phyloP scores from a whole-genome alignment of 2,113 vertebrate genomes.

The Nyctereutes procyonoides region DNA sequence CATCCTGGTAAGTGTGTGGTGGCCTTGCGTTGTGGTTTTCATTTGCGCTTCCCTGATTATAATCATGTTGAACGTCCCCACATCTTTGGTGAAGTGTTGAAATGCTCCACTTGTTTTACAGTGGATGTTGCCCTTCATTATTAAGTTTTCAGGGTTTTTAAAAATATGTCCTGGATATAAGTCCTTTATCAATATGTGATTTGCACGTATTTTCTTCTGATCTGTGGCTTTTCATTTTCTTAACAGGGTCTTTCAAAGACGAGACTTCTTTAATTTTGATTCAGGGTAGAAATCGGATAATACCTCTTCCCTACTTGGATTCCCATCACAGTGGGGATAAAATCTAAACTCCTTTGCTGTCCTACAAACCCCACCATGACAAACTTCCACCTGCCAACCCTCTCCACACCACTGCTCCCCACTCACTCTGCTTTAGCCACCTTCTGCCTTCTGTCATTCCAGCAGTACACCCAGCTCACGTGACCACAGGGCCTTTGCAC shows the following conservation, averaged over 20 bases:
- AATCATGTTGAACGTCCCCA: too few species aligned
- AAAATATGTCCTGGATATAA: background rate
- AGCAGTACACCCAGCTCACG: accelerated
- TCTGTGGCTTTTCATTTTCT: background rate
- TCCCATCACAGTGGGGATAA: background rate
- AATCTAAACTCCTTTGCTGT: background rate
- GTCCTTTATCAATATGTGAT: background rate
- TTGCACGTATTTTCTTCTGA: background rate
- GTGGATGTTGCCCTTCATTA: background rate
- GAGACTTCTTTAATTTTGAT: background rate
- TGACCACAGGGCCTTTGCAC: background rate
- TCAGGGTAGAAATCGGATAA: background rate
- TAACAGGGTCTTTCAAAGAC: background rate
- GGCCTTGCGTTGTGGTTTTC: accelerated
- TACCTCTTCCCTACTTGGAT: background rate
- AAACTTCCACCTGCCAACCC: background rate
- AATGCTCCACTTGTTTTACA: background rate
- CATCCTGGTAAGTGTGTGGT: accelerated
- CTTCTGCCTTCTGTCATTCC: background rate
- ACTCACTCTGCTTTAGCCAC: background rate
- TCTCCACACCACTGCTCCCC: too few species aligned
- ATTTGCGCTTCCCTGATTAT: background rate
- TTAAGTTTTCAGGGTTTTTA: background rate
- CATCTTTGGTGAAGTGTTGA: background rate
- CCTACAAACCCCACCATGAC: background rate